Conservation (phyloP, 2,888 invertebrate species). For the Meta bourneti region DNA sequence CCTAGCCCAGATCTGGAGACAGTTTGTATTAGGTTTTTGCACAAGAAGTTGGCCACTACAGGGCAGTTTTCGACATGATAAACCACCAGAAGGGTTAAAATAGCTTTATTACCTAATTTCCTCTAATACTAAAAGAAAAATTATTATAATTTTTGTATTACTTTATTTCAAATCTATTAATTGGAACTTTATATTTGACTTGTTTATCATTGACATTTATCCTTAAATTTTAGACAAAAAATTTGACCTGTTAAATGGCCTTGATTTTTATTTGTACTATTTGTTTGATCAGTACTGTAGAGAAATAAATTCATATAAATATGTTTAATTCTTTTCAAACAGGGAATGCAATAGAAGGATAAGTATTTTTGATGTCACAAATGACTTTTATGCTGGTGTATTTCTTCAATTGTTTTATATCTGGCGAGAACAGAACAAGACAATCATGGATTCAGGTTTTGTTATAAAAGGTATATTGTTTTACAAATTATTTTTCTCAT, state of each 20-base stretch:
- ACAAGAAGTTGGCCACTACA: too few species aligned
- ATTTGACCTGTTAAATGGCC: too few species aligned
- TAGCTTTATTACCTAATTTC: too few species aligned
- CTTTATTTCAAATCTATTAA: not conserved
- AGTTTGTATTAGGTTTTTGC: too few species aligned
- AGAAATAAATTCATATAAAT: too few species aligned
- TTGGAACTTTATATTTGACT: not conserved
- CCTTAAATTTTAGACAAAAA: too few species aligned
- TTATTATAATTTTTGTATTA: not conserved
- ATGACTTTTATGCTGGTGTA: slow-evolving; percentile 82
- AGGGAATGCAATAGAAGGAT: slow-evolving; percentile 82
- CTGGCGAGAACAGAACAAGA: slow-evolving; percentile 82
- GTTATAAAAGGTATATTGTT: slow-evolving; percentile 82
- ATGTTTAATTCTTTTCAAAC: slow-evolving; percentile 29
- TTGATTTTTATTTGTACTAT: too few species aligned
- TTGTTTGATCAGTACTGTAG: too few species aligned
- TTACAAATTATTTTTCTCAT: not conserved
- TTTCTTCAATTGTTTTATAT: slow-evolving; percentile 81
- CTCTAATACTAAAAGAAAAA: too few species aligned
- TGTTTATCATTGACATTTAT: slow-evolving; percentile 45
- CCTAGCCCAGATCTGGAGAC: too few species aligned
- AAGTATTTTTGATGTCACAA: slow-evolving; percentile 81
- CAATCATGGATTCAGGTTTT: slow-evolving; percentile 83
- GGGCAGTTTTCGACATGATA: too few species aligned
- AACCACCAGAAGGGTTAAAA: too few species aligned